These are phyloP conservation scores for Hedya salicella DNA, from an alignment of 2,888 invertebrate genomes.

Conservation along the genomic window DNA sequence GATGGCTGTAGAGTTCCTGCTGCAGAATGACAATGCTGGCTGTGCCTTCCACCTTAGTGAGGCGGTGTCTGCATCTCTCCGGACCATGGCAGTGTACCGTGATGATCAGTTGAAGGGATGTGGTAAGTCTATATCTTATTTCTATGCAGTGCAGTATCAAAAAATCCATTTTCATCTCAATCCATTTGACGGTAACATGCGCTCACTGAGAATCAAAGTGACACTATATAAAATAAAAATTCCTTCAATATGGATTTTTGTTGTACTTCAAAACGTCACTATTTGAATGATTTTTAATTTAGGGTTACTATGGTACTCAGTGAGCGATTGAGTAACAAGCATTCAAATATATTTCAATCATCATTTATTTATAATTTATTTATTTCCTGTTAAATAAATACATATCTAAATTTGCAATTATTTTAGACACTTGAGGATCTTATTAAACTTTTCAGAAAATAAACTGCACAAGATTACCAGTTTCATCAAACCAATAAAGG, in stretches of 20 bases:
- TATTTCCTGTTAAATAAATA: background rate
- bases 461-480: conserved; percentile 64
- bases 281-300: no score
- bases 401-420: background rate
- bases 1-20: conserved; percentile 70
- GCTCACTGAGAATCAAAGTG: no score
- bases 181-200: no score
- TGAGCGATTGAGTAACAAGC: no score
- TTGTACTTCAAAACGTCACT: no score
- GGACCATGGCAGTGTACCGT: conserved; percentile 76
- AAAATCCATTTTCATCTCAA: no score
- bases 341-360: no score
- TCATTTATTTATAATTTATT: no score
- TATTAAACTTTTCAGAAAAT: conserved; percentile 60
- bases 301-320: no score
- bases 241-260: no score
- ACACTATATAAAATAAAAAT: no score
- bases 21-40: conserved; percentile 61
- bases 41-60: conserved; percentile 78
- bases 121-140: conserved; percentile 53
- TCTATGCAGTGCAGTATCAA: no score
- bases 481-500: conserved; percentile 65
- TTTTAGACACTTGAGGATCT: background rate
- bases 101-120: conserved; percentile 69
- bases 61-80: conserved; percentile 70